Base-by-base conservation (phyloP, 2,113 vertebrate species). In the Actinemys pallida region DNA sequence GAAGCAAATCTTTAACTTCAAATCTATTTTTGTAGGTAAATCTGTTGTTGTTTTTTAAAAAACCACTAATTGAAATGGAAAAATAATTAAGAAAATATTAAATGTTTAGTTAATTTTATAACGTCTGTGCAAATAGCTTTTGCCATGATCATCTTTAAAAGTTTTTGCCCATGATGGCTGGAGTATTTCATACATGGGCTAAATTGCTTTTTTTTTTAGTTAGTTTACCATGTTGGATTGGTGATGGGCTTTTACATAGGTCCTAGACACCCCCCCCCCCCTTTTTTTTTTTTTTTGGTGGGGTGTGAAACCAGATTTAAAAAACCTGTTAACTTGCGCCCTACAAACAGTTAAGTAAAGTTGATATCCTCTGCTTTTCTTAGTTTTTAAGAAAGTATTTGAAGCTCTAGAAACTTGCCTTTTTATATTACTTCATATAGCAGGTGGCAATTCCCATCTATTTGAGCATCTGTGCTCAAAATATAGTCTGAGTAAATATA, bases 11-110 rank as follows among this genome's bases (percentile, higher is more conserved):
- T 96, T 97, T 90, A 92, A 86, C 4, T 50, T 57, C 90, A 96
- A 87, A 90, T 95, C 87, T 95, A 82, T 35, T 95, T 97, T 96
- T 93, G 35, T 94, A 93, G 83, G 81, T 97, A 95, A 94, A 95
- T 92, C 86, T 93, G 92, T 78, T 96, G 84, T 59, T 94, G 89
- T 65, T 82, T 90, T 80, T 93, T 93, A 93, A 57, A 80, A 92
- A 92, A 79, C 52, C 20, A 31, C 10, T 92, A 83, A 49, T 52
- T 84, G 59, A 75, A 91, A 8, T 90, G 85, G 90, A 95, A 96
- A 92, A 93, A 52, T 78, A 90, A 80, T 95, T 83, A 91, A 83
- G 25, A 62, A 62, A 78, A 45, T 81, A 84, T 83, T 62, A 75
- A 53, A 87, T 81, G 10, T 90, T 96, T 86, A 75, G 84, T 87